These are phyloP conservation scores for Sigmodon hispidus DNA, from an alignment of 2,113 vertebrate species.

Conservation along the genomic window DNA sequence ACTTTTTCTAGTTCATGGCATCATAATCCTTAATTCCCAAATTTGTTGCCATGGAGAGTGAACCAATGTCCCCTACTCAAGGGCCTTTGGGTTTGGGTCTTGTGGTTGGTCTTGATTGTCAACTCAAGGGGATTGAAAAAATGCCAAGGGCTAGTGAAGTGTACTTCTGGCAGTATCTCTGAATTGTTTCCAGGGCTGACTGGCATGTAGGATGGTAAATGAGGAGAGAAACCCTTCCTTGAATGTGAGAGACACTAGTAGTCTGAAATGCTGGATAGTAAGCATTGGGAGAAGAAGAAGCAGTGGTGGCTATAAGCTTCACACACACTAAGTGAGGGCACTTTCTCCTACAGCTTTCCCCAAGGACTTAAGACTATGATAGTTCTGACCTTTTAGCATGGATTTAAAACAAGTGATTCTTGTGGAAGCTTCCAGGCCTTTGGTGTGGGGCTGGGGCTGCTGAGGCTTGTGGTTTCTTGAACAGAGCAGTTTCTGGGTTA, in stretches of 20 bases:
- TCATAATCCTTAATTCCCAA: fast-evolving
- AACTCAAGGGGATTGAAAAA: background rate
- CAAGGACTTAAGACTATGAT: background rate
- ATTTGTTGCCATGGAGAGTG: too few species aligned
- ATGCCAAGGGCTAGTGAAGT: background rate
- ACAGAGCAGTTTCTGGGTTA: background rate
- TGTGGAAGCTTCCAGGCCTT: background rate
- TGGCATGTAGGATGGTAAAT: background rate
- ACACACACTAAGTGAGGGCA: fast-evolving
- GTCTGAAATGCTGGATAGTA: background rate
- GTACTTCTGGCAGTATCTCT: background rate
- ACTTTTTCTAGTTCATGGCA: too few species aligned
- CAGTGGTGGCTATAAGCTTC: too few species aligned
- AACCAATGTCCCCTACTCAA: background rate
- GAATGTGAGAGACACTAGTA: background rate
- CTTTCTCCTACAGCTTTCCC: background rate
- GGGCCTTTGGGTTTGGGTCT: background rate
- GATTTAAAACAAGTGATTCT: background rate
- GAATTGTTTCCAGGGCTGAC: background rate
- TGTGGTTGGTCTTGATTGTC: background rate
- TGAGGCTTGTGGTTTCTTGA: background rate
- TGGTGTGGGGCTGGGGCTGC: background rate
- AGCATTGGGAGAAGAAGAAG: background rate
- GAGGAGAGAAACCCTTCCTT: background rate
- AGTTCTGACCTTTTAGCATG: background rate